Base-by-base conservation (phyloP, 2,797 vertebrate species). In the Triplophysa yarkandensis region DNA sequence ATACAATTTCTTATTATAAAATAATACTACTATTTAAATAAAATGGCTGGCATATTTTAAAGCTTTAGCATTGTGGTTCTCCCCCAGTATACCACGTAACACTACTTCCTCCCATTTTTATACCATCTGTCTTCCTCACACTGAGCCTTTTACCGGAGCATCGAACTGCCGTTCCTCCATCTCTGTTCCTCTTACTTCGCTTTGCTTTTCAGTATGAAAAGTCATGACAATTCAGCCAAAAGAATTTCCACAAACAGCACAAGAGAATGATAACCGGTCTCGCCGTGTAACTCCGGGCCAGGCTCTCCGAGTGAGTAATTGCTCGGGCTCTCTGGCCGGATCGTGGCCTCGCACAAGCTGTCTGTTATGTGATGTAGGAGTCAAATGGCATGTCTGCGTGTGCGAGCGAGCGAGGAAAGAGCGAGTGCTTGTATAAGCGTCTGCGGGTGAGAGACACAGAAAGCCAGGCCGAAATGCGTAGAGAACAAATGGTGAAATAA, bases 231-330 rank as follows among this genome's bases (percentile, higher is more conserved):
- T 63, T 69, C 46, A 68, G 64, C 65, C 64, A 74, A 74, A 68
- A 28, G 76, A 68, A 27, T 61, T 73, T 73, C 55, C 55, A 58
- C 64, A 68, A 68, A 74, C 46, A 52, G 65, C 71, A 67, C 73
- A 75, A 75, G 55, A 43, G 64, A 75, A 60, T 74, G 71, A 78
- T 74, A 73, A 68, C 77, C 27, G 77, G 64, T 62, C 65, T 64
- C 46, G 60, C 70, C 44, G 71, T 63, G 71, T 63, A 73, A 65
- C 64, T 68, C 21, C 34, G 36, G 77, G 64, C 71, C 55, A 74
- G 77, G 44, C 75, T 66, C 62, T 77, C 64, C 41, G 64, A 72
- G 71, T 68, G 71, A 77, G 39, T 78, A 81, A 78, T 78, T 77
- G 62, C 62, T 74, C 67, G 13, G 43, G 23, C 79, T 77, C 54